Evolutionary conservation across 2,113 vertebrate species (phyloP).

Genomic region (Oxyruncus cristatus): DNA sequence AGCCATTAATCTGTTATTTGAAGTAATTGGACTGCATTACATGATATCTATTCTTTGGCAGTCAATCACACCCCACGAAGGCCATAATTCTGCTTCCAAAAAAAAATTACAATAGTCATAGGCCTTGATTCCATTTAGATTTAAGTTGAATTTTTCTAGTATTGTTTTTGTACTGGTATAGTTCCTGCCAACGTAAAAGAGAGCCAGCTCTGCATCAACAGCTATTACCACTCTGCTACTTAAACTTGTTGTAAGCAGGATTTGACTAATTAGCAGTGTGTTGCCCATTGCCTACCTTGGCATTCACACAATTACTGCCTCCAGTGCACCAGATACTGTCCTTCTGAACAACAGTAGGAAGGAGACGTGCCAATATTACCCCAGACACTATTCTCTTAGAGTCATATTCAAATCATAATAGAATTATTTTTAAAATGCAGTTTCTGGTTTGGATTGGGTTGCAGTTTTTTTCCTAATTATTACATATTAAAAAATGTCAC

Average conservation of each 20-base stretch:
- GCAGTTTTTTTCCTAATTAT: neutral
- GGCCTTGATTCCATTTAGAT: neutral
- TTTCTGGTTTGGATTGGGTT: neutral
- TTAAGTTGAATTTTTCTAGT: neutral
- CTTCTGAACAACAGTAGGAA: neutral
- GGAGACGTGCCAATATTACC: neutral
- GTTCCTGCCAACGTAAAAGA: neutral
- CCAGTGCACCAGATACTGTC: accelerated
- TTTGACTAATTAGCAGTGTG: neutral
- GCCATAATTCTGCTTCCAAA: neutral
- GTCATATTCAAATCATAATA: neutral
- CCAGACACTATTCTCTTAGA: neutral
- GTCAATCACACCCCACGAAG: neutral
- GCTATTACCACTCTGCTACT: neutral
- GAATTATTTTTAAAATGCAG: neutral
- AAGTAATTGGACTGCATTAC: neutral
- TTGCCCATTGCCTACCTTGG: neutral
- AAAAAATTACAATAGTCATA: neutral
- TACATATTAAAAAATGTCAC: neutral
- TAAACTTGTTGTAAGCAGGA: neutral
- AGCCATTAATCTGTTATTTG: conserved; percentile 29
- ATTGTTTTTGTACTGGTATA: neutral
- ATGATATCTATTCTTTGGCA: neutral
- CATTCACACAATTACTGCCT: neutral
- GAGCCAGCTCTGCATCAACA: neutral